A percentile compares a stretch with the other conserved stretches of the same genome.
Evolutionary conservation across 2,888 invertebrate species (phyloP).

Genomic region (Acronicta aceris): DNA sequence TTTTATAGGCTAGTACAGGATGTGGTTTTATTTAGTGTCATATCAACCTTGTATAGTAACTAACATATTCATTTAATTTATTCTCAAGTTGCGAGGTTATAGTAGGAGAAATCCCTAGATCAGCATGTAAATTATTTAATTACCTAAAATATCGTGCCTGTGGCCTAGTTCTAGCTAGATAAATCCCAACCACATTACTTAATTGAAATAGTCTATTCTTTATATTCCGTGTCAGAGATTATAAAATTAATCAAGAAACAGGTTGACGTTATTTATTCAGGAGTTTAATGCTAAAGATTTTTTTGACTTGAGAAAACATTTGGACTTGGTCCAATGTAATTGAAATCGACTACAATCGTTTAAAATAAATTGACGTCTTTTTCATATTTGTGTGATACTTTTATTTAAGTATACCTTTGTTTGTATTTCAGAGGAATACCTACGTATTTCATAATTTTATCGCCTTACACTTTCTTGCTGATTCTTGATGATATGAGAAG

Average conservation of each 20-base stretch:
- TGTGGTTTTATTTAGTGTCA: no score
- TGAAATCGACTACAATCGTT: constrained; percentile 18
- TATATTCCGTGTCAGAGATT: constrained; percentile 9
- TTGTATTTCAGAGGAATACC: constrained; percentile 6
- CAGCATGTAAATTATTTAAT: constrained; percentile 33
- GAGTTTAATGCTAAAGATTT: constrained; percentile 30
- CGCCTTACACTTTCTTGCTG: no score
- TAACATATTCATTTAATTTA: no score
- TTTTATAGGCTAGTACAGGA: no score
- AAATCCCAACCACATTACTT: constrained; percentile 21
- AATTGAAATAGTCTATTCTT: constrained; percentile 17
- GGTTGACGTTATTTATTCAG: constrained; percentile 17
- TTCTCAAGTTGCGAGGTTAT: constrained; percentile 5
- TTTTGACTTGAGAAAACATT: constrained; percentile 17
- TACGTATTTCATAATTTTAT: no score
- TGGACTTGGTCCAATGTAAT: constrained; percentile 43
- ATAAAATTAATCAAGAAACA: constrained; percentile 23
- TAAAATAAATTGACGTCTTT: constrained; percentile 8
- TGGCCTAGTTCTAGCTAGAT: constrained; percentile 15
- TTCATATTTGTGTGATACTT: not conserved
- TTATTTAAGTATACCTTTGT: not conserved
- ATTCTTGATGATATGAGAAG: no score
- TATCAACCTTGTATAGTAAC: no score
- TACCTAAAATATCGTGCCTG: constrained; percentile 19
- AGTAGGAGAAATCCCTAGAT: constrained; percentile 14